Evolutionary conservation across 2,797 vertebrate genomes (phyloP).

Genomic region (Myotis findleyi): DNA sequence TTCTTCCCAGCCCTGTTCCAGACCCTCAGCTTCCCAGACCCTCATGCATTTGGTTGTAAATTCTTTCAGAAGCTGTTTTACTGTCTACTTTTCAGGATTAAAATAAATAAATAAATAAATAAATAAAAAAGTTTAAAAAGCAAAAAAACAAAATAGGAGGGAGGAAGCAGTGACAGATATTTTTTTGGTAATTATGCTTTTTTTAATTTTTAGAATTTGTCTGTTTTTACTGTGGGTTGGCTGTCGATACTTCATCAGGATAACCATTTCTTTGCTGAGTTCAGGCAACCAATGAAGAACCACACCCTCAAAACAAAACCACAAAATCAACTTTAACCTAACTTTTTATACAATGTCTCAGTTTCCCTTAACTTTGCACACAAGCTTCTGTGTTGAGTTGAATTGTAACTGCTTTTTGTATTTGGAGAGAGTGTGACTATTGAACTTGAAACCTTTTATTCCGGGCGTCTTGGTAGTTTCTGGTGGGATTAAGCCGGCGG

Average conservation of each 20-base stretch:
- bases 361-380: constrained; percentile 87
- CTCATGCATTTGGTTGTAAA: constrained; percentile 80
- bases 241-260: constrained; percentile 82
- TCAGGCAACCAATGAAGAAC: constrained; percentile 75
- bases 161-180: constrained; percentile 68
- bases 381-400: constrained; percentile 88
- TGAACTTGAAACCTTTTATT: constrained; percentile 85
- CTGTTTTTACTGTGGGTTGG: constrained; percentile 85
- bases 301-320: constrained; percentile 73
- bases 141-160: constrained; percentile 67
- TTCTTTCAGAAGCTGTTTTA: constrained; percentile 82
- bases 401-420: constrained; percentile 88
- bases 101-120: constrained; percentile 55
- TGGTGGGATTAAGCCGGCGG: constrained; percentile 57
- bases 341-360: constrained; percentile 81
- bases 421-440: constrained; percentile 88
- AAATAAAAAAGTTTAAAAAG: constrained; percentile 76
- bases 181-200: constrained; percentile 80
- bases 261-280: constrained; percentile 82
- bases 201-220: constrained; percentile 83
- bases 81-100: constrained; percentile 84
- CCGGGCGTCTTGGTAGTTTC: constrained; percentile 79
- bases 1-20: constrained; percentile 20
- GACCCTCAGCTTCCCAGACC: constrained; percentile 69
- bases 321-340: constrained; percentile 11